Conservation (phyloP, 2,113 vertebrate genomes). For the Lathamus discolor region DNA sequence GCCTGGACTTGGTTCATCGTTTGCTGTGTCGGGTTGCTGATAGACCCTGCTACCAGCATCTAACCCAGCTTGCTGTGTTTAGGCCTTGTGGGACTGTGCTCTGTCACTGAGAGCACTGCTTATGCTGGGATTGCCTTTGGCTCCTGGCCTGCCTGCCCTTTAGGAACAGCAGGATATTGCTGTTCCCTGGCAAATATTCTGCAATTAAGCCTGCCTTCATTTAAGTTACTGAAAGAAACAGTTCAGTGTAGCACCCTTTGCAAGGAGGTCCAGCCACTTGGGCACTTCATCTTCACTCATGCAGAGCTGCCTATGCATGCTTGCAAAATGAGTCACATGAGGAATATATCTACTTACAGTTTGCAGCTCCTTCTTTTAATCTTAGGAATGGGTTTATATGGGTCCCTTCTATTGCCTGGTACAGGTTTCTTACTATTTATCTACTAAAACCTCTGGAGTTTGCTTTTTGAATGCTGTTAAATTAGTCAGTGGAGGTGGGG, state of each 20-base stretch:
- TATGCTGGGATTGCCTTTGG: background rate
- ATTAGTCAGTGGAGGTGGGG: background rate
- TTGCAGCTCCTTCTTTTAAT: background rate
- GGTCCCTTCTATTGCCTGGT: background rate
- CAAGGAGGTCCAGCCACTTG: background rate
- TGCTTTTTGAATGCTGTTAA: background rate
- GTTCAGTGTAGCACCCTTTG: background rate
- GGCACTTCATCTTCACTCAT: background rate
- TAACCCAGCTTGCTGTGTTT: background rate
- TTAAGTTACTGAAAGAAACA: background rate
- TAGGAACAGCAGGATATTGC: background rate
- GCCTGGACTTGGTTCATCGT: background rate
- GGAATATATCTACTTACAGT: background rate
- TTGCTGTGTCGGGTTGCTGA: background rate
- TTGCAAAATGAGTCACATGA: background rate
- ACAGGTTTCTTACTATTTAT: background rate
- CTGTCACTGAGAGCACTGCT: background rate
- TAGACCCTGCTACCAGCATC: background rate
- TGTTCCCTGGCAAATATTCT: background rate
- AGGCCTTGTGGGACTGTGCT: background rate
- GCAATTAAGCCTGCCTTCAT: background rate
- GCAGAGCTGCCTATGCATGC: background rate
- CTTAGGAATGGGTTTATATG: background rate
- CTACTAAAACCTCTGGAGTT: background rate
- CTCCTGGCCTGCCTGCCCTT: background rate